Percentiles rank a stretch among this genome's conserved stretches.
Conservation (phyloP, 2,113 vertebrate species). For the Haemorhous mexicanus region DNA sequence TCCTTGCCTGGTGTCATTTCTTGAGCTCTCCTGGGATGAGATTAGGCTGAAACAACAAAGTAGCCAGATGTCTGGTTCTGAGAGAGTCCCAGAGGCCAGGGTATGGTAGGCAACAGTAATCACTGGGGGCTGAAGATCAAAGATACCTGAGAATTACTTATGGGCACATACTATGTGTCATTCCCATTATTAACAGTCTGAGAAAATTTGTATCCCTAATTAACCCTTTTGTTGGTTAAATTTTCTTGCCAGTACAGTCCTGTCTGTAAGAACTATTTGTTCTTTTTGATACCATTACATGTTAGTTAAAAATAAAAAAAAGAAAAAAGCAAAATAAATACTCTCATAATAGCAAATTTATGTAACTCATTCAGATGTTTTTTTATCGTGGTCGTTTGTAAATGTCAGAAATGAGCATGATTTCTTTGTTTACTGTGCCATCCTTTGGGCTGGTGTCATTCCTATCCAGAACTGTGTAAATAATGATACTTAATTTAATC, state of each 20-base stretch:
- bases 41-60: slow-evolving; percentile 99
- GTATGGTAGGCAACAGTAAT: slow-evolving; percentile 88
- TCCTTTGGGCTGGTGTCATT: neutral
- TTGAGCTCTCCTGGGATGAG: slow-evolving; percentile 90
- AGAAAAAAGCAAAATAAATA: neutral
- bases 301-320: neutral
- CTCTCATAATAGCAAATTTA: neutral
- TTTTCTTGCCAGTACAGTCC: slow-evolving; percentile 57
- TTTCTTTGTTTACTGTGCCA: neutral
- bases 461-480: neutral
- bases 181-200: slow-evolving; percentile 98
- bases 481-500: neutral
- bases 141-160: slow-evolving; percentile 99
- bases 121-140: slow-evolving; percentile 96
- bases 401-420: neutral
- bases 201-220: slow-evolving; percentile 99
- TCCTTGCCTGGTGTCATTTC: slow-evolving; percentile 94
- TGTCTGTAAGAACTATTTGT: neutral
- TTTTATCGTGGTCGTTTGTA: neutral
- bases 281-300: neutral
- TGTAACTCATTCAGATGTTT: neutral
- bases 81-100: slow-evolving; percentile 92
- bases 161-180: slow-evolving; percentile 95
- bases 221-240: slow-evolving; percentile 96
- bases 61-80: slow-evolving; percentile 99